Percentiles rank a stretch among this genome's conserved stretches.
Conservation (phyloP, 2,797 vertebrate genomes). For the Sebastes hopkinsi region DNA sequence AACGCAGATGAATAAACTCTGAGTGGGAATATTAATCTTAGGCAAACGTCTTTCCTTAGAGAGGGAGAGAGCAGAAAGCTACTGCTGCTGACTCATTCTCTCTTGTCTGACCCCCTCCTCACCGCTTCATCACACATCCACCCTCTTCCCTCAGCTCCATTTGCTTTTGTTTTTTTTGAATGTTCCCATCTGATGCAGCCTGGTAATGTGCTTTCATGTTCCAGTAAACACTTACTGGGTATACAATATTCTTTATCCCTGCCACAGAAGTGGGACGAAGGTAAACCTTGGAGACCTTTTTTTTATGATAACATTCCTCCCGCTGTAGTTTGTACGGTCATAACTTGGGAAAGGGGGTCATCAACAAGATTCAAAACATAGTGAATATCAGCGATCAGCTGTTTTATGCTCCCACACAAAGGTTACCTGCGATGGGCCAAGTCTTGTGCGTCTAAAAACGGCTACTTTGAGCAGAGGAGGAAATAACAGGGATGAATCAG, state of each 20-base stretch:
- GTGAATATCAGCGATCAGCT: not conserved
- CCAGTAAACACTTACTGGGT: constrained; percentile 32
- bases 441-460: not conserved
- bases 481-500: constrained; percentile 1
- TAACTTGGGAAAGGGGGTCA: not conserved
- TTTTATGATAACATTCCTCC: constrained; percentile 2
- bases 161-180: constrained; percentile 40
- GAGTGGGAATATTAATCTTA: constrained; percentile 71
- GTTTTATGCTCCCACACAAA: not conserved
- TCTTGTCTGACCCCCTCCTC: constrained; percentile 28
- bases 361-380: not conserved
- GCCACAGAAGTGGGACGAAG: not conserved
- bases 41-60: constrained; percentile 67
- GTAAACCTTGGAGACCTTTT: constrained; percentile 21
- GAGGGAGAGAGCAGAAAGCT: constrained; percentile 29
- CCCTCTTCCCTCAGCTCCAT: constrained; percentile 18
- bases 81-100: constrained; percentile 60
- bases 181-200: constrained; percentile 15
- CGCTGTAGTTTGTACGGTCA: not conserved
- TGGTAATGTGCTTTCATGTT: constrained; percentile 47
- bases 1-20: constrained; percentile 66
- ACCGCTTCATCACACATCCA: constrained; percentile 45
- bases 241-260: constrained; percentile 20
- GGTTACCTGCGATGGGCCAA: not conserved
- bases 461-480: not conserved